These are phyloP conservation scores for Molossus alvarezi DNA, from an alignment of 2,797 vertebrate genomes.

Conservation along the genomic window DNA sequence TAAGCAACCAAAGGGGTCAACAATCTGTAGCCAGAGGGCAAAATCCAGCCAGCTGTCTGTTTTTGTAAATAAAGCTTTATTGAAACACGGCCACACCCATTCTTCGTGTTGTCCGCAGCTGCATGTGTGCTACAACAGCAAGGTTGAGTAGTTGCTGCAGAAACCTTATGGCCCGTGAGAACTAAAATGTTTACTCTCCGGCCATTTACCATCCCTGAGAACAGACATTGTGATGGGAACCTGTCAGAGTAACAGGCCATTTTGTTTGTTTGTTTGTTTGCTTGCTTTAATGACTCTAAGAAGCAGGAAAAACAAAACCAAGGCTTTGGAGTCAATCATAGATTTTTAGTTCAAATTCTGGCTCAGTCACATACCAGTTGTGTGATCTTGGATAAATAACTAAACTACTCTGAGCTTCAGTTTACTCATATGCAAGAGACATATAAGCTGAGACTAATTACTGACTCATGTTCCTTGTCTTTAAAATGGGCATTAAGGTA, in stretches of 20 bases:
- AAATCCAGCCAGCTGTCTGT: not conserved
- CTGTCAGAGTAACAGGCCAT: not conserved
- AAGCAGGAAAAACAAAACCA: not conserved
- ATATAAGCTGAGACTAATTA: not conserved
- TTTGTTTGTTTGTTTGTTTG: not conserved
- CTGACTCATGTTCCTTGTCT: not conserved
- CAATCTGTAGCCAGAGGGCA: not conserved
- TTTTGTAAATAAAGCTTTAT: constrained; percentile 13
- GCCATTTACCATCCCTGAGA: not conserved
- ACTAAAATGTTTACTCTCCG: not conserved
- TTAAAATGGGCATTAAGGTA: not conserved
- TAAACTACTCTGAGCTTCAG: not conserved
- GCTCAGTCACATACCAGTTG: not conserved
- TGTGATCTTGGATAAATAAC: not conserved
- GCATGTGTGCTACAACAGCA: not conserved
- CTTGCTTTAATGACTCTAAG: not conserved
- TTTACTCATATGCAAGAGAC: not conserved
- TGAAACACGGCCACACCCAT: not conserved
- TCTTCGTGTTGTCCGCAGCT: not conserved
- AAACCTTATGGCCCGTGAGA: not conserved
- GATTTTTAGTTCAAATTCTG: not conserved
- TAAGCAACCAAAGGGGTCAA: not conserved
- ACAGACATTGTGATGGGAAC: not conserved
- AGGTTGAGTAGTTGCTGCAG: not conserved
- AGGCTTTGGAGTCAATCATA: not conserved